Conservation (phyloP, 2,888 invertebrate genomes). For the Actias luna region DNA sequence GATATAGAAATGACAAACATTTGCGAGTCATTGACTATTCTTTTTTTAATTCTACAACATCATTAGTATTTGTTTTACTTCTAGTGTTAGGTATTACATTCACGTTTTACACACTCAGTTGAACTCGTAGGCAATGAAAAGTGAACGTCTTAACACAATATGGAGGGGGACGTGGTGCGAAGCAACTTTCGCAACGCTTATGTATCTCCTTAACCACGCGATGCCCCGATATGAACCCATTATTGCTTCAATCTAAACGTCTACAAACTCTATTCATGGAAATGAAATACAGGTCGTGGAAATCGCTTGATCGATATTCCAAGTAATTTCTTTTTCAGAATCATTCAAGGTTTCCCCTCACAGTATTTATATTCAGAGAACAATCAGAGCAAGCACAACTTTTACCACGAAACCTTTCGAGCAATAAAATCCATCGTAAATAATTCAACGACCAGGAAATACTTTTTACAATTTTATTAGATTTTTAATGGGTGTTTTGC, state of each 20-base stretch:
- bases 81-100: not conserved
- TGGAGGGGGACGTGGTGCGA: conserved; percentile 49
- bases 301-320: conserved; percentile 45
- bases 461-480: conserved; percentile 36
- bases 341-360: conserved; percentile 50
- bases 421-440: not conserved
- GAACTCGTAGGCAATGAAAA: conserved; percentile 30
- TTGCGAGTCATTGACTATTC: not conserved
- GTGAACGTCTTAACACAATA: conserved; percentile 36
- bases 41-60: not conserved
- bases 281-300: conserved; percentile 35
- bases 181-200: conserved; percentile 69
- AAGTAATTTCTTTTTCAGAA: conserved; percentile 53
- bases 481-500: conserved; percentile 45
- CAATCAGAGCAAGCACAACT: not conserved
- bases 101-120: not conserved
- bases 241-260: conserved; percentile 32
- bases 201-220: conserved; percentile 37
- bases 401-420: not conserved
- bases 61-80: not conserved
- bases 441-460: conserved; percentile 25
- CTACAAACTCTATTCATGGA: conserved; percentile 48
- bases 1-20: not conserved
- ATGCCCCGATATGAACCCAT: conserved; percentile 43
- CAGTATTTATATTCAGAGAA: conserved; percentile 21